These are phyloP conservation scores for Emys orbicularis DNA, from an alignment of 2,797 vertebrate species.

Conservation along the genomic window DNA sequence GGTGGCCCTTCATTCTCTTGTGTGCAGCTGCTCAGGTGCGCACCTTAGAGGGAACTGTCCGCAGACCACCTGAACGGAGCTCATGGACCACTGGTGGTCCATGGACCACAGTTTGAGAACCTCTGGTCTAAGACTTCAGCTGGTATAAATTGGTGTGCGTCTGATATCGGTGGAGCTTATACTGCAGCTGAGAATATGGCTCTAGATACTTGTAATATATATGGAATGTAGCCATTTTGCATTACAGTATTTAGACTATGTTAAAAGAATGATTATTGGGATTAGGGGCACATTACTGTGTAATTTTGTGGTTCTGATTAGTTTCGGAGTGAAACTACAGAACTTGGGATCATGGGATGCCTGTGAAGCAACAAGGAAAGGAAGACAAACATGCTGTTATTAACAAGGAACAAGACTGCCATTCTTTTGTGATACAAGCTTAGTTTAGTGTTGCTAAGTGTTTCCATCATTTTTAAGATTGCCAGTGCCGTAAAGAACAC, in stretches of 20 bases:
- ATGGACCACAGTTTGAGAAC: too few relatives aligned
- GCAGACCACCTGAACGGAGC: too few relatives aligned
- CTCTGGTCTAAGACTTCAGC: not conserved
- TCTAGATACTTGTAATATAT: not conserved
- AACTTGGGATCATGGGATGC: too few relatives aligned
- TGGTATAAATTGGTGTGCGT: not conserved
- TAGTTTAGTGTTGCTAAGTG: not conserved
- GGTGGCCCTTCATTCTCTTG: too few relatives aligned
- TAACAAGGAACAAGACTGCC: not conserved
- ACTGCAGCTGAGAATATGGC: not conserved
- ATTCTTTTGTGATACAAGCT: not conserved
- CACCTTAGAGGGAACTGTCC: too few relatives aligned
- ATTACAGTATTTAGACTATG: not conserved
- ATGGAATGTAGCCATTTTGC: not conserved
- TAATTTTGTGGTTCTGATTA: not conserved
- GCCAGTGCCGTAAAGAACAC: not conserved
- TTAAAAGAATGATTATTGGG: not conserved
- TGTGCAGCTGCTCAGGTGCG: too few relatives aligned
- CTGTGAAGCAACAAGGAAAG: not conserved
- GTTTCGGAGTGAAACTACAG: not conserved
- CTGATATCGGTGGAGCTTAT: not conserved
- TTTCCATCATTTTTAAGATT: rapidly evolving
- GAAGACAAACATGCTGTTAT: not conserved
- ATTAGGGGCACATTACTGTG: not conserved
- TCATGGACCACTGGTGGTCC: too few relatives aligned